A percentile compares a stretch with the other conserved stretches of the same genome.
Evolutionary conservation across 2,113 vertebrate genomes (phyloP).

Genomic region (Mugil cephalus): DNA sequence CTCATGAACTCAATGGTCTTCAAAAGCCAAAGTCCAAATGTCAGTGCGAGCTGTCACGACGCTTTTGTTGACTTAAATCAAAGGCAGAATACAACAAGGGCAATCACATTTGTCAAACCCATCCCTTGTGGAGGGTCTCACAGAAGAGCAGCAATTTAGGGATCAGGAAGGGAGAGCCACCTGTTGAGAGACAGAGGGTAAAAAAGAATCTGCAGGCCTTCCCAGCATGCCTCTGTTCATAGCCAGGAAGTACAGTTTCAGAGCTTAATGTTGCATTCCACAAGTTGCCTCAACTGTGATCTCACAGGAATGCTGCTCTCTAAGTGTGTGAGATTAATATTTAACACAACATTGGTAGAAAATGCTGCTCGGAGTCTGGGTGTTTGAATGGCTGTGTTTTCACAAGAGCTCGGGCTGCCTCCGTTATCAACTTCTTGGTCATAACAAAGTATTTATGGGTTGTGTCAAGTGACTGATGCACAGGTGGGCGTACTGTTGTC

Average conservation of each 20-base stretch:
- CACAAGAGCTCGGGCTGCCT: conserved; percentile 57
- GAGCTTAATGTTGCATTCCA: conserved; percentile 73
- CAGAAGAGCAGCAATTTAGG: conserved; percentile 76
- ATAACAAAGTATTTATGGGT: conserved; percentile 71
- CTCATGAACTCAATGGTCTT: conserved; percentile 71
- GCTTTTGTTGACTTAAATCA: conserved; percentile 72
- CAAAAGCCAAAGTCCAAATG: conserved; percentile 71
- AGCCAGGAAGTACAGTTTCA: conserved; percentile 77
- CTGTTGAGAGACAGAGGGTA: conserved; percentile 75
- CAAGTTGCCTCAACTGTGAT: conserved; percentile 63
- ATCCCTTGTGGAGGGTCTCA: conserved; percentile 66
- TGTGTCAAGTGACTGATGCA: conserved; percentile 70
- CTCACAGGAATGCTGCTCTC: conserved; percentile 72
- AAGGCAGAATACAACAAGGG: conserved; percentile 58
- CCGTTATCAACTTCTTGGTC: conserved; percentile 60
- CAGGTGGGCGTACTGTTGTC: conserved; percentile 59
- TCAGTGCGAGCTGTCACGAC: conserved; percentile 60
- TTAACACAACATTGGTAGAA: conserved; percentile 71
- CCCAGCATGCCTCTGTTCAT: conserved; percentile 67
- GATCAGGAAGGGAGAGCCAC: conserved; percentile 75
- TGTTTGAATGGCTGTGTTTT: conserved; percentile 63
- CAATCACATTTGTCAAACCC: conserved; percentile 69
- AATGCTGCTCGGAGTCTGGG: conserved; percentile 48
- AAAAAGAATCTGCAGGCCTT: conserved; percentile 64
- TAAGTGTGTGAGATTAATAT: conserved; percentile 78